A percentile compares a stretch with the other conserved stretches of the same genome.
These are phyloP conservation scores for Megalurothrips usitatus DNA, from an alignment of 2,888 invertebrate genomes.

Conservation along the genomic window DNA sequence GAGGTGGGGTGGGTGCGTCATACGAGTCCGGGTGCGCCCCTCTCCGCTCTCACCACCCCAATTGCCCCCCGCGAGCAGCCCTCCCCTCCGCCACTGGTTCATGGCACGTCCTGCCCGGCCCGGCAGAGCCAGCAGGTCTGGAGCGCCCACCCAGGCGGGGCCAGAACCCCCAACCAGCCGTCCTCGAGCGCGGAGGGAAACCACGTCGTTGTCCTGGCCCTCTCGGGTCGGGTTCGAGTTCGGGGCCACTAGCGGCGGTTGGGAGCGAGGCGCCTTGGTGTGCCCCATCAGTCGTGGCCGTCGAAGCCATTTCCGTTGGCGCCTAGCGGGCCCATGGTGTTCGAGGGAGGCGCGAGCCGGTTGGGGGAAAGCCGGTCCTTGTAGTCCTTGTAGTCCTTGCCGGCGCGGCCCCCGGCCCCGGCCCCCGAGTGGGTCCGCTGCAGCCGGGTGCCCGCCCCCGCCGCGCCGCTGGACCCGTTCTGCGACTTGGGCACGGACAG, in stretches of 20 bases:
- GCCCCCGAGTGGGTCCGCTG: neutral
- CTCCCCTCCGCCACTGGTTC: too few species aligned
- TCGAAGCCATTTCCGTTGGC: slow-evolving; percentile 13
- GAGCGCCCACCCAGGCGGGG: too few species aligned
- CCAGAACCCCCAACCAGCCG: too few species aligned
- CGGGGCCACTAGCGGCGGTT: neutral
- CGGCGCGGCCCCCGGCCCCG: neutral
- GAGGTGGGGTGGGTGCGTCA: too few species aligned
- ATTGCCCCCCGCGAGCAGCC: too few species aligned
- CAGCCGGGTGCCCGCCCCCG: neutral
- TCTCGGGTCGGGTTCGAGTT: too few species aligned
- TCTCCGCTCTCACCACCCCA: too few species aligned
- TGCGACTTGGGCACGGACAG: neutral
- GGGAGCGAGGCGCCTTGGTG: neutral
- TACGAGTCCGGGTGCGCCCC: too few species aligned
- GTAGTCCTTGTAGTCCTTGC: neutral
- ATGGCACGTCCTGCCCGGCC: too few species aligned
- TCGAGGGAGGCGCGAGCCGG: neutral
- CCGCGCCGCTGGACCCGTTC: neutral
- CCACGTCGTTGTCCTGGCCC: too few species aligned
- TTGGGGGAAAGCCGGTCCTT: neutral
- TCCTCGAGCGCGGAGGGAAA: too few species aligned
- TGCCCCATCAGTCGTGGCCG: neutral
- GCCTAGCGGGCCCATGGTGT: neutral
- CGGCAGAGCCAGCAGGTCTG: too few species aligned